Evolutionary conservation across 1,140 invertebrate species (phyloP), one percentile per base, ranked within the genome.

Genomic region (Brachionus asplanchnoidis): DNA sequence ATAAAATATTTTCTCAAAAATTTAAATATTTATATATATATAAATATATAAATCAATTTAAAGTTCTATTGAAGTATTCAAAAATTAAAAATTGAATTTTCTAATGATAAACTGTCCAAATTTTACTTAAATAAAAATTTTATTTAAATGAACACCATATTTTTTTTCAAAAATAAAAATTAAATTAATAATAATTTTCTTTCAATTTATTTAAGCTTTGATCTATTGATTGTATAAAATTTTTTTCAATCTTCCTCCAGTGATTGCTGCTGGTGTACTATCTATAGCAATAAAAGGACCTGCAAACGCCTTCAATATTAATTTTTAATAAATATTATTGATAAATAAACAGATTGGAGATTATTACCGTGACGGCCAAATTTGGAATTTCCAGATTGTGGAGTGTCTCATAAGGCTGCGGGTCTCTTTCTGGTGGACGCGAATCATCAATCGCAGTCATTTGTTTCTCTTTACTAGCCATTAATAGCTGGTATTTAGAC

Each of bases 371-470:
- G 17, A 83, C 85, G 2, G 70, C 77, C 20, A 85, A 42, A 50
- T 86, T 85, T 20, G 77, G 66, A 42, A 86, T 53, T 46, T 86
- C 80, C 3, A 84, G 70, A 70, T 70, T 80, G 65, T 86, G 86
- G 0, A 85, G 56, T 20, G 66, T 86, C 23, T 75, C 73, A 28
- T 75, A 86, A 12, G 46, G 77, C 20, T 26, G 40, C 6, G 70
- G 84, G 84, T 66, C 65, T 75, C 28, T 73, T 65, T 84, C 80
- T 20, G 42, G 40, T 44, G 73, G 80, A 82, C 88, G 85, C 12
- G 88, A 89, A 14, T 88, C 88, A 44, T 89, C 88, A 60, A 90
- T 87, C 0, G 88, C 87, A 5, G 87, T 84, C 80, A 88, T 86
- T 70, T 89, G 88, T 85, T 88, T 87, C 42, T 88, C 87, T 83